These are phyloP conservation scores for Neosilurus hyrtlii DNA, from an alignment of 2,797 vertebrate genomes.

Conservation along the genomic window DNA sequence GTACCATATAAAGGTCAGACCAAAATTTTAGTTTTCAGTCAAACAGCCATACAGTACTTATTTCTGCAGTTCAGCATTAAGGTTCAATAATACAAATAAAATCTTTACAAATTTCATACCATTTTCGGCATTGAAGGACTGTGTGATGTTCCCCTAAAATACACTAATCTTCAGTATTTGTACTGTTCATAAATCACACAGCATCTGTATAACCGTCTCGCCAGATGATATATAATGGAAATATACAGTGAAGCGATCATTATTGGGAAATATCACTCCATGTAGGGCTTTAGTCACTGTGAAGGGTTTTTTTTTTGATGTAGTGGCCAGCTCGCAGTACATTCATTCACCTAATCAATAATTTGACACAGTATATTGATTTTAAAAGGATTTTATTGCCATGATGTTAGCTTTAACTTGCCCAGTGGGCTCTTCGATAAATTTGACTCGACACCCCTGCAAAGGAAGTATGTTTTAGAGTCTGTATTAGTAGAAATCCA, in stretches of 20 bases:
- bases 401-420: not conserved
- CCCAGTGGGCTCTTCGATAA: not conserved
- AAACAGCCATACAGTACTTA: not conserved
- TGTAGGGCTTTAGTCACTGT: no score
- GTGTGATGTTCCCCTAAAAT: not conserved
- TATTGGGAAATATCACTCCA: no score
- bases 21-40: not conserved
- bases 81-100: not conserved
- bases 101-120: not conserved
- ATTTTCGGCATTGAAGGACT: not conserved
- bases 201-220: not conserved
- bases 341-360: no score
- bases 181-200: not conserved
- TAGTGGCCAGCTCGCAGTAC: no score
- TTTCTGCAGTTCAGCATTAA: not conserved
- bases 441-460: not conserved
- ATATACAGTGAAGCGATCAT: no score
- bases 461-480: not conserved
- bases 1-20: not conserved
- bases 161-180: not conserved
- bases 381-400: no score
- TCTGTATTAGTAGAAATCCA: not conserved
- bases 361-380: no score
- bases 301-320: no score
- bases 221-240: no score